Conservation (phyloP, 2,113 vertebrate species). For the Felis catus region F.catus_Fca126_mat1.0 CM031421.1:28795001-28795500, state of each 20-base stretch:
- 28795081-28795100: not conserved
- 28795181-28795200: not conserved
- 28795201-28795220: not conserved
- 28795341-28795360: not conserved
- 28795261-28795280: not conserved
- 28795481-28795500: not conserved
- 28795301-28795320: not conserved
- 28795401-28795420: not conserved
- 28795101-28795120: not conserved
- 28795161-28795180: not conserved
- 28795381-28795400: not conserved
- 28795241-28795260: not conserved
- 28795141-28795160: not conserved
- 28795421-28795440: no score
- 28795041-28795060: not conserved
- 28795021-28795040: not conserved
- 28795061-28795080: not conserved
- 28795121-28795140: not conserved
- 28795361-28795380: not conserved
- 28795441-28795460: not conserved
- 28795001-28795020: not conserved
- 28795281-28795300: not conserved
- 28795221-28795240: not conserved
- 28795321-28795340: not conserved
- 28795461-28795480: not conserved